phyloP scores from a whole-genome alignment of 1,140 invertebrate species.

The Hyposmocoma kahamanoa region DNA sequence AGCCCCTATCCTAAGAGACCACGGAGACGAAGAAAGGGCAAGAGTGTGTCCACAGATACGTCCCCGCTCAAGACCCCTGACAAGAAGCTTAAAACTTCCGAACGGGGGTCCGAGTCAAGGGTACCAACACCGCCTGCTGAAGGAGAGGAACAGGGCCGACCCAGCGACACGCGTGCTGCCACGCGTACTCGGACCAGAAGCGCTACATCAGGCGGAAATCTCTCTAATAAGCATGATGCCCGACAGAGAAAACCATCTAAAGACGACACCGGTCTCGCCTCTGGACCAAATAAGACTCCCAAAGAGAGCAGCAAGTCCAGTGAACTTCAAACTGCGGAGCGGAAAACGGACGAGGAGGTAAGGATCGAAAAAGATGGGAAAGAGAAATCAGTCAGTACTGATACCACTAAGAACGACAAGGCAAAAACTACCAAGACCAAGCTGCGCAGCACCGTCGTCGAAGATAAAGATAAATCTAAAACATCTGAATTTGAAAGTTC shows the following conservation, averaged over 20 bases:
- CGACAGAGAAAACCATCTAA: slow-evolving; percentile 77
- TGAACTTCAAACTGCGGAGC: slow-evolving; percentile 78
- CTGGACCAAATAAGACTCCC: slow-evolving; percentile 53
- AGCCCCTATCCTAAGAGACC: slow-evolving; percentile 55
- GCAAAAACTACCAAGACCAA: slow-evolving; percentile 24
- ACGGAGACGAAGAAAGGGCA: slow-evolving; percentile 52
- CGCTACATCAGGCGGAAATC: slow-evolving; percentile 78
- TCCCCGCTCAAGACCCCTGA: slow-evolving; percentile 80
- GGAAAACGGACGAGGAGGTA: slow-evolving; percentile 81
- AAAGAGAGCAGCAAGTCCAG: slow-evolving; percentile 75
- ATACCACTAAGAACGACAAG: slow-evolving; percentile 32
- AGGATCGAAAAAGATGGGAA: slow-evolving; percentile 46
- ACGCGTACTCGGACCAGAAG: slow-evolving; percentile 78
- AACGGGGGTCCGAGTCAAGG: slow-evolving; percentile 83
- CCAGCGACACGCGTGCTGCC: slow-evolving; percentile 67
- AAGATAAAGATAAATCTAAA: slow-evolving; percentile 38
- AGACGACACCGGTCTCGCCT: slow-evolving; percentile 40
- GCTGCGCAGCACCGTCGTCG: slow-evolving; percentile 28
- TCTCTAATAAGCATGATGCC: slow-evolving; percentile 75
- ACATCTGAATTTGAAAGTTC: slow-evolving; percentile 16
- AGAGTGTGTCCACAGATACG: slow-evolving; percentile 52
- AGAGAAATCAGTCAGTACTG: slow-evolving; percentile 15
- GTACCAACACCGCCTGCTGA: slow-evolving; percentile 82
- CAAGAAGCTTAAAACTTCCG: slow-evolving; percentile 91
- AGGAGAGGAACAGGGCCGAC: slow-evolving; percentile 81